Evolutionary conservation across 2,113 vertebrate genomes (phyloP).

Genomic region (Chaetura pelagica): DNA sequence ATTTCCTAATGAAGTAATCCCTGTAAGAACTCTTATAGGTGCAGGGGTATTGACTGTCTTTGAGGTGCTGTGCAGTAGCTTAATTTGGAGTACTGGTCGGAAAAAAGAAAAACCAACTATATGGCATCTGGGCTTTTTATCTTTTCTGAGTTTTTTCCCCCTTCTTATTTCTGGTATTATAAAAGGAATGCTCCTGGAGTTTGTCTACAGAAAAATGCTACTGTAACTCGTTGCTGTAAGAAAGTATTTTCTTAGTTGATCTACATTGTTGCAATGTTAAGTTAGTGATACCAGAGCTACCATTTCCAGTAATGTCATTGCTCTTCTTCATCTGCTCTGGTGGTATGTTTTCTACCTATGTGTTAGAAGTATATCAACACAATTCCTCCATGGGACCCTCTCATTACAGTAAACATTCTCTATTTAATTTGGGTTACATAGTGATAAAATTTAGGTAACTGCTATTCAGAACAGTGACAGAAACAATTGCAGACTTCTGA

Average conservation of each 20-base stretch:
- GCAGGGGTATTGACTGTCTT: neutral
- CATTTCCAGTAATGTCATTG: neutral
- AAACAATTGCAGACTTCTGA: neutral
- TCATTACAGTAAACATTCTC: neutral
- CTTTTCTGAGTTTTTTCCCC: neutral
- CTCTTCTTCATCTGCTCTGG: neutral
- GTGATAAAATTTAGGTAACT: neutral
- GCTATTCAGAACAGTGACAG: neutral
- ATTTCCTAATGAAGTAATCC: neutral
- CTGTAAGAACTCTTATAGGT: neutral
- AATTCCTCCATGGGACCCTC: neutral
- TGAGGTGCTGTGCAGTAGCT: neutral
- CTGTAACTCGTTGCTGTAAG: neutral
- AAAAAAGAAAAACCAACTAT: neutral
- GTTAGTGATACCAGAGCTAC: neutral
- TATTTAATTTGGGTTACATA: neutral
- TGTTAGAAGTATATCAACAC: neutral
- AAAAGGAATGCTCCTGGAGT: accelerated
- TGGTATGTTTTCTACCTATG: neutral
- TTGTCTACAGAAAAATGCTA: neutral
- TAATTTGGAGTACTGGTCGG: neutral
- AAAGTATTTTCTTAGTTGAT: neutral
- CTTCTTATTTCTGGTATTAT: neutral
- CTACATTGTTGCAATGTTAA: neutral
- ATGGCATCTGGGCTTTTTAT: neutral